These are phyloP conservation scores for Euura saliciscinereae DNA, from an alignment of 1,140 invertebrate species.

Conservation along the genomic window DNA sequence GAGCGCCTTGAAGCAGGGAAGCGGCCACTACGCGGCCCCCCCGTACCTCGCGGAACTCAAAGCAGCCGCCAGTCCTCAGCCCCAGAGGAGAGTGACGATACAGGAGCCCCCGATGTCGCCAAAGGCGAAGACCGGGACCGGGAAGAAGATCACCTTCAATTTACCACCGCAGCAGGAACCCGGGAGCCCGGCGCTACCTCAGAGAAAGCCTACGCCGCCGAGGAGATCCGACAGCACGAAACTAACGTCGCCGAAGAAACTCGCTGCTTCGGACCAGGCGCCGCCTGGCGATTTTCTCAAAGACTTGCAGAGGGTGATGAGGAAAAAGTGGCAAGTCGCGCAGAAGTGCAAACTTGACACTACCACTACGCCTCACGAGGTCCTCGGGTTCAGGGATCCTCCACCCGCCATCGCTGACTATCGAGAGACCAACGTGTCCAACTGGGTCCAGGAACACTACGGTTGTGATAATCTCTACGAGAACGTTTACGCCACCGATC, in stretches of 20 bases:
- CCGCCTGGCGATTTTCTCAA: slow-evolving; percentile 84
- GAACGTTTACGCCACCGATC: slow-evolving; percentile 63
- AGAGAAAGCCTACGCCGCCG: slow-evolving; percentile 69
- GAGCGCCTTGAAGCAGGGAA: slow-evolving; percentile 53
- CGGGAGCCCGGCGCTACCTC: slow-evolving; percentile 50
- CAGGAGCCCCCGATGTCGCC: slow-evolving; percentile 59
- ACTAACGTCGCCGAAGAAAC: slow-evolving; percentile 75
- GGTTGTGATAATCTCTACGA: slow-evolving; percentile 70
- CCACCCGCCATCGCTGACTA: slow-evolving; percentile 71
- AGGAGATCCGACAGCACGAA: slow-evolving; percentile 75
- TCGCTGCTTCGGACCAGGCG: slow-evolving; percentile 72
- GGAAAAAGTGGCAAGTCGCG: slow-evolving; percentile 92
- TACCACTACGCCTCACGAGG: slow-evolving; percentile 86
- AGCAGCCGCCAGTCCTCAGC: slow-evolving; percentile 54
- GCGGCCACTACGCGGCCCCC: slow-evolving; percentile 48
- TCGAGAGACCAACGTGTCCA: slow-evolving; percentile 82
- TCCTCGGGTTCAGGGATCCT: slow-evolving; percentile 85
- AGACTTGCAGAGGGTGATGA: slow-evolving; percentile 89
- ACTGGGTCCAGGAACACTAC: slow-evolving; percentile 91
- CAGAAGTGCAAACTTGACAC: slow-evolving; percentile 88
- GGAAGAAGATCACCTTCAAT: slow-evolving; percentile 64
- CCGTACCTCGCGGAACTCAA: slow-evolving; percentile 56
- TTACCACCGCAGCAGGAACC: slow-evolving; percentile 59
- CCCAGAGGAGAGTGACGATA: slow-evolving; percentile 59
- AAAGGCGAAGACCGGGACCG: slow-evolving; percentile 52